A percentile compares a stretch with the other conserved stretches of the same genome.
These are phyloP conservation scores for Anomalospiza imberbis DNA, from an alignment of 2,797 vertebrate species.

Conservation along the genomic window DNA sequence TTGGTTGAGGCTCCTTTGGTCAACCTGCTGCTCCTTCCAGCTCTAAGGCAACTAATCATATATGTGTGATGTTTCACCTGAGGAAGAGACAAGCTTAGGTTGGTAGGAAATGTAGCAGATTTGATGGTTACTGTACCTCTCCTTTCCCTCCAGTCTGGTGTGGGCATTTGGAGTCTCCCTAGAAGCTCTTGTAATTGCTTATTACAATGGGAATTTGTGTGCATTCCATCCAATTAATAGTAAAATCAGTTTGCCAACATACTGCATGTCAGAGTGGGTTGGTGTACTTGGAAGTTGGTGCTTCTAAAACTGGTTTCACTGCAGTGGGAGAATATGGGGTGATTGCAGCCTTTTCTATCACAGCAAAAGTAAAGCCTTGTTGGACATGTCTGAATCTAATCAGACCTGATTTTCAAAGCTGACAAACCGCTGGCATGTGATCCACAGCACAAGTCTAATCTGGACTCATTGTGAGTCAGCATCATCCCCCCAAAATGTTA, in stretches of 20 bases:
- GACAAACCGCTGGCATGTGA: neutral
- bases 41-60: neutral
- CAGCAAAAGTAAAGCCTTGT: neutral
- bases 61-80: neutral
- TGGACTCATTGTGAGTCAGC: fast-evolving
- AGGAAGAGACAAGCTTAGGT: neutral
- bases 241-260: neutral
- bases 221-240: neutral
- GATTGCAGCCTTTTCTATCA: neutral
- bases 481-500: neutral
- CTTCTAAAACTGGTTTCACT: neutral
- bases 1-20: neutral
- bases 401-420: neutral
- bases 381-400: fast-evolving
- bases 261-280: neutral
- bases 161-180: neutral
- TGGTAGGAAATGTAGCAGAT: neutral
- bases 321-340: neutral
- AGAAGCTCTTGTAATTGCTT: neutral
- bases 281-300: neutral
- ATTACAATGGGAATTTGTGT: neutral
- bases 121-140: neutral
- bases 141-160: neutral
- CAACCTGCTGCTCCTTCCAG: neutral
- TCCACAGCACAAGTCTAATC: neutral